A percentile compares a stretch with the other conserved stretches of the same genome.
Evolutionary conservation across 2,888 invertebrate genomes (phyloP).

Genomic region (Proisotoma minuta): DNA sequence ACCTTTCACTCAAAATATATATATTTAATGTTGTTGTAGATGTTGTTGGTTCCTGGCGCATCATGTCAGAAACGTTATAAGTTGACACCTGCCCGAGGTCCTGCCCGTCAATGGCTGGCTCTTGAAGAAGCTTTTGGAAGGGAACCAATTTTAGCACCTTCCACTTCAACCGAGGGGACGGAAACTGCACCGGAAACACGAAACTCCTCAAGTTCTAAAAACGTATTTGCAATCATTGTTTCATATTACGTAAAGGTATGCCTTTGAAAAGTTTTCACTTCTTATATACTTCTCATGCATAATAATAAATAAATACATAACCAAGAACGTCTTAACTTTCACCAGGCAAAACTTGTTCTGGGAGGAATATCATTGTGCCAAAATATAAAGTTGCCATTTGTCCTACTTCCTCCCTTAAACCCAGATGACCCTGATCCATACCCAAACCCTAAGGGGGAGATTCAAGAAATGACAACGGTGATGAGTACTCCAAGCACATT

Average conservation of each 20-base stretch:
- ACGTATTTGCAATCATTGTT: slow-evolving; percentile 85
- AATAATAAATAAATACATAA: neutral
- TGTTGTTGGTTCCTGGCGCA: slow-evolving; percentile 45
- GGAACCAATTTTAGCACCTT: slow-evolving; percentile 51
- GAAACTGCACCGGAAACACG: slow-evolving; percentile 27
- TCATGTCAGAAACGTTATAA: slow-evolving; percentile 43
- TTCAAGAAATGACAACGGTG: too few species aligned
- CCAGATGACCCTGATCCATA: slow-evolving; percentile 45
- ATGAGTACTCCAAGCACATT: too few species aligned
- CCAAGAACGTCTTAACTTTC: slow-evolving; percentile 3
- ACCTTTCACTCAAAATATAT: too few species aligned
- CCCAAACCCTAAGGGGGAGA: slow-evolving; percentile 22
- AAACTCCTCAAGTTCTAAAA: slow-evolving; percentile 50
- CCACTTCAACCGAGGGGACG: slow-evolving; percentile 37
- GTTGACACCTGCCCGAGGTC: slow-evolving; percentile 42
- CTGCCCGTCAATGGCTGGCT: slow-evolving; percentile 46
- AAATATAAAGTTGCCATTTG: slow-evolving; percentile 46
- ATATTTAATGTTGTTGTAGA: slow-evolving; percentile 14
- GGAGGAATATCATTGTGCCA: slow-evolving; percentile 61
- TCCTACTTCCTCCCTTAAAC: slow-evolving; percentile 45
- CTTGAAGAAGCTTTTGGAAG: slow-evolving; percentile 52
- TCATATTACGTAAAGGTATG: slow-evolving; percentile 81
- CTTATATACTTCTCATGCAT: neutral
- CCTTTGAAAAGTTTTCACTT: neutral
- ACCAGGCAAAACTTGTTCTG: slow-evolving; percentile 61